These are phyloP conservation scores for Chrysolophus pictus DNA, from an alignment of 2,797 vertebrate species.

Conservation along the genomic window DNA sequence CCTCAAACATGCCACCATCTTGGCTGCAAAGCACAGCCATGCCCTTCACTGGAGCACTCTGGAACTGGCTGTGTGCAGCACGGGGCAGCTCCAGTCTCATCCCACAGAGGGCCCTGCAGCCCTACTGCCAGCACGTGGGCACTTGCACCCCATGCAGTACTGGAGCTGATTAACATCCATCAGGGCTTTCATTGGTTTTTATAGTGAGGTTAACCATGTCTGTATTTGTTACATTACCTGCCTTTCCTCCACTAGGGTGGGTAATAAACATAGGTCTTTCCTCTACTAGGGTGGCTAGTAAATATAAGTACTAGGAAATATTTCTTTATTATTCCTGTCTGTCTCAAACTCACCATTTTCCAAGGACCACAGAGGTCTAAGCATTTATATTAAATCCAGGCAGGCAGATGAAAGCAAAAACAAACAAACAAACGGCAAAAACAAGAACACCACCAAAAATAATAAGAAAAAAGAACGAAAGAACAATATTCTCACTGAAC, in stretches of 20 bases:
- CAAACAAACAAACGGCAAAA: background rate
- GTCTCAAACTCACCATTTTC: background rate
- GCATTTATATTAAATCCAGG: background rate
- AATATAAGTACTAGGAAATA: slow-evolving; percentile 17
- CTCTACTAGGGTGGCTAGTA: background rate
- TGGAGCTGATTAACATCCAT: background rate
- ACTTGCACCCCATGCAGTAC: accelerated
- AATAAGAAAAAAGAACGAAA: background rate
- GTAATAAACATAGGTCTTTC: slow-evolving; percentile 6
- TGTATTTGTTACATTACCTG: background rate
- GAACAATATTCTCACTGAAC: accelerated
- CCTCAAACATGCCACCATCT: accelerated
- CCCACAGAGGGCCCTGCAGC: accelerated
- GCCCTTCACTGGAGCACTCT: accelerated
- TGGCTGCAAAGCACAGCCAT: accelerated
- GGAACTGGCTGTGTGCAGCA: accelerated
- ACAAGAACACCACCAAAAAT: background rate
- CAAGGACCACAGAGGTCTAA: background rate
- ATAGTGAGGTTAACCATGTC: background rate
- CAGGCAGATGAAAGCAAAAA: background rate
- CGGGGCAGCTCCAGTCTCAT: accelerated
- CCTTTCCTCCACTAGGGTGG: background rate
- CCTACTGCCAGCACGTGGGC: accelerated
- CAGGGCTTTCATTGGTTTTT: background rate
- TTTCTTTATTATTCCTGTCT: slow-evolving; percentile 9